phyloP scores from a whole-genome alignment of 2,888 invertebrate species.

The Smittia aterrima region DNA sequence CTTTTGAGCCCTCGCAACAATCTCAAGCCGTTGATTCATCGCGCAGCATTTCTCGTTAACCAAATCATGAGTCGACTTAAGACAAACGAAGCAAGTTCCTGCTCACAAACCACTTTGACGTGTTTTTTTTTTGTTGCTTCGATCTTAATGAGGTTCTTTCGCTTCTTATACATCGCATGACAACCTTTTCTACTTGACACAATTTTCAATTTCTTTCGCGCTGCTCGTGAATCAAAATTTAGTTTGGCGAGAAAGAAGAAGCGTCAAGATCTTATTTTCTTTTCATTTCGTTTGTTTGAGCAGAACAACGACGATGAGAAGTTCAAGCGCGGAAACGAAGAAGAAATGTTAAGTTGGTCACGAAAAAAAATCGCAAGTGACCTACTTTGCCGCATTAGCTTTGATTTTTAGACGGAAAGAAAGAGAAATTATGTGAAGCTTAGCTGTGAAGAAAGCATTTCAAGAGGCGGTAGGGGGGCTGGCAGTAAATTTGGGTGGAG shows the following conservation, averaged over 20 bases:
- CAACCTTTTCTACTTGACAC: background rate
- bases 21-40: constrained; percentile 3
- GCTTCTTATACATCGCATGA: background rate
- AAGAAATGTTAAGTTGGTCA: constrained; percentile 49
- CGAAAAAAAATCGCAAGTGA: constrained; percentile 52
- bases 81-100: background rate
- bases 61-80: background rate
- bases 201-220: background rate
- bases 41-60: background rate
- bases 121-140: background rate
- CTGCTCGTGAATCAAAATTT: background rate
- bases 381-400: constrained; percentile 47
- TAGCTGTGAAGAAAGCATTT: constrained; percentile 4
- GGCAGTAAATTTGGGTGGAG: too few species aligned
- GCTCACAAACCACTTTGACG: background rate
- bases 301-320: background rate
- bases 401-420: constrained; percentile 22
- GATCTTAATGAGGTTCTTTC: background rate
- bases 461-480: background rate
- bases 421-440: constrained; percentile 24
- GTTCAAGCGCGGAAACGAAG: constrained; percentile 15
- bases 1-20: background rate
- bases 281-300: background rate
- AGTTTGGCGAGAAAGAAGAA: background rate
- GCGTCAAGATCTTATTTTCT: background rate